These are phyloP conservation scores for Harlomillsia oculata DNA, from an alignment of 1,140 invertebrate species.

Conservation along the genomic window DNA sequence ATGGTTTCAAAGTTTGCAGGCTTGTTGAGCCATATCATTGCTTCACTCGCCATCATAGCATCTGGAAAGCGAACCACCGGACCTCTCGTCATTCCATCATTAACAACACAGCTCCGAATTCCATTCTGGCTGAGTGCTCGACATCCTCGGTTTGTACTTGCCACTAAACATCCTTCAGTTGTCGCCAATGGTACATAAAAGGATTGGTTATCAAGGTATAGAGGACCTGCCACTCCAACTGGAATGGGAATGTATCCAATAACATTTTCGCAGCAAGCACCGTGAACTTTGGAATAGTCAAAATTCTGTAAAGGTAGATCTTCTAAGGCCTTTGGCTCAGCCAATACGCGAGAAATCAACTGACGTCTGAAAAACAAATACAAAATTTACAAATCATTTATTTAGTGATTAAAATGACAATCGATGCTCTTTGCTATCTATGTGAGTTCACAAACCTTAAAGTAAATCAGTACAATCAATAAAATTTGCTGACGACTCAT, in stretches of 20 bases:
- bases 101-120: slow-evolving; percentile 67
- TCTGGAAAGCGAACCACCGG: slow-evolving; percentile 83
- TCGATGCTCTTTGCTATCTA: too few relatives aligned
- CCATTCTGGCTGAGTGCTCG: slow-evolving; percentile 65
- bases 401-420: too few relatives aligned
- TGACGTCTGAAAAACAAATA: slow-evolving; percentile 22
- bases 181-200: slow-evolving; percentile 95
- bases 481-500: too few relatives aligned
- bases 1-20: slow-evolving; percentile 67
- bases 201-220: slow-evolving; percentile 71
- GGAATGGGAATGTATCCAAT: slow-evolving; percentile 88
- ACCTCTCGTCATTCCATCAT: slow-evolving; percentile 93
- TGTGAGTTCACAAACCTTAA: too few relatives aligned
- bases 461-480: too few relatives aligned
- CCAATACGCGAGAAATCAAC: not conserved
- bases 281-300: slow-evolving; percentile 79
- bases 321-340: not conserved
- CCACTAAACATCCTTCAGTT: slow-evolving; percentile 94
- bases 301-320: slow-evolving; percentile 75
- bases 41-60: slow-evolving; percentile 64
- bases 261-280: slow-evolving; percentile 94
- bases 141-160: slow-evolving; percentile 93
- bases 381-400: too few relatives aligned
- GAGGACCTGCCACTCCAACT: slow-evolving; percentile 87
- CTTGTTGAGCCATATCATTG: slow-evolving; percentile 76